Conservation (phyloP, 2,797 vertebrate genomes). For the Lacerta viridis region DNA sequence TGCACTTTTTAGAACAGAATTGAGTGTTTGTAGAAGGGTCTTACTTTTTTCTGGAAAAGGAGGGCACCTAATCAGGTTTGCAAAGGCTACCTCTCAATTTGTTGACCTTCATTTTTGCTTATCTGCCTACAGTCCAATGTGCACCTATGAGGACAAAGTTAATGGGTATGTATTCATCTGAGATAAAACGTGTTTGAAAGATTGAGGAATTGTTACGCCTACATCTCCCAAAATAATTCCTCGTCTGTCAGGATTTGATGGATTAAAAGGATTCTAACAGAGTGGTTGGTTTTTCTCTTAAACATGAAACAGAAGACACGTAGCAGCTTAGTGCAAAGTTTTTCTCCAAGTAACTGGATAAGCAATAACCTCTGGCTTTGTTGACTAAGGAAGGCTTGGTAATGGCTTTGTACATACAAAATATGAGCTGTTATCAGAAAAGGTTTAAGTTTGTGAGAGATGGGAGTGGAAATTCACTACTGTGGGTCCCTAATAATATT, state of each 20-base stretch:
- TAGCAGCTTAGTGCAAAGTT: conserved; percentile 38
- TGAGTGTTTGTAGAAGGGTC: background rate
- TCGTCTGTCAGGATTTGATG: conserved; percentile 32
- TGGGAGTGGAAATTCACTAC: background rate
- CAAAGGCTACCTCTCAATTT: background rate
- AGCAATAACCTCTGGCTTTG: conserved; percentile 14
- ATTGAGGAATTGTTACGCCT: conserved; percentile 43
- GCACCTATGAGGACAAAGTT: conserved; percentile 32
- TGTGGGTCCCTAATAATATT: background rate
- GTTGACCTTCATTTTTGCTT: conserved; percentile 32
- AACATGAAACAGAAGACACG: conserved; percentile 39
- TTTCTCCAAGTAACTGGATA: conserved; percentile 28
- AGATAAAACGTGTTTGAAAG: conserved; percentile 54
- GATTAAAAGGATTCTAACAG: conserved; percentile 33
- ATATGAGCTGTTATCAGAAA: background rate
- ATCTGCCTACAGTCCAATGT: conserved; percentile 35
- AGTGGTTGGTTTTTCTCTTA: background rate
- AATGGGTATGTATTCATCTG: conserved; percentile 36
- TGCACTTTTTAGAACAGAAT: background rate
- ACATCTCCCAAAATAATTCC: conserved; percentile 52
- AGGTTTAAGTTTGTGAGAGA: background rate
- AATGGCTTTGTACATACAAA: conserved; percentile 1
- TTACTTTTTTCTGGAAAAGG: background rate
- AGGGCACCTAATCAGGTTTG: background rate
- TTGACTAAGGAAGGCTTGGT: background rate